Conservation (phyloP, 92 coral and sea anemone species). For the Bergia puertoricense region DNA sequence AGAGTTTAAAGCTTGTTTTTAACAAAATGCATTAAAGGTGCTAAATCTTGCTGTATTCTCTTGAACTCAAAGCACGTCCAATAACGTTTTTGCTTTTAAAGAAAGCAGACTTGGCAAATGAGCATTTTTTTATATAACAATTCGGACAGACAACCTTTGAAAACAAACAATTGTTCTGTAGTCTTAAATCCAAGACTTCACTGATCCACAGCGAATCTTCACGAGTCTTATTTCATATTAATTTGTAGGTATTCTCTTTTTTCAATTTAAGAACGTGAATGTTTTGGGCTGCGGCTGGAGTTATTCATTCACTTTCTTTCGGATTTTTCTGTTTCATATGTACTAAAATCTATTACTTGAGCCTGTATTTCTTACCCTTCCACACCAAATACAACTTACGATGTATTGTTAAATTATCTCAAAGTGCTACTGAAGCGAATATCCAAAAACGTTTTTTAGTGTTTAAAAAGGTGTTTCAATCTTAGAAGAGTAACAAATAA, state of each 20-base stretch:
- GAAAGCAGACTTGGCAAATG: not conserved
- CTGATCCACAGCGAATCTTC: not conserved
- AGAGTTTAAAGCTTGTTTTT: not conserved
- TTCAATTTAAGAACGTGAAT: not conserved
- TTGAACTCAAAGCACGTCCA: constrained; percentile 10
- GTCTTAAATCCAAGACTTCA: not conserved
- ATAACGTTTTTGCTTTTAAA: not conserved
- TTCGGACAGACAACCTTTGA: not conserved
- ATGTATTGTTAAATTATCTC: too few relatives aligned
- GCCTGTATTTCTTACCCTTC: too few relatives aligned
- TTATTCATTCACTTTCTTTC: too few relatives aligned
- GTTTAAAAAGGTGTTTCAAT: too few relatives aligned
- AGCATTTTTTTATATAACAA: not conserved
- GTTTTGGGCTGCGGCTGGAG: too few relatives aligned
- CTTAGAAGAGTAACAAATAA: too few relatives aligned
- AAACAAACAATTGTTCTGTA: not conserved
- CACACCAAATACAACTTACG: too few relatives aligned
- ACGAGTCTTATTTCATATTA: not conserved
- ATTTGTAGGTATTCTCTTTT: not conserved
- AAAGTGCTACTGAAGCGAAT: too few relatives aligned
- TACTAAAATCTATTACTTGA: not conserved
- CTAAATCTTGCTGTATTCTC: not conserved
- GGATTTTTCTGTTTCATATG: not conserved
- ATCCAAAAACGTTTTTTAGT: too few relatives aligned
- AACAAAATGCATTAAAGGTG: not conserved